Base-by-base conservation (phyloP, 2,888 invertebrate species). In the Adelognathus sp. region DNA sequence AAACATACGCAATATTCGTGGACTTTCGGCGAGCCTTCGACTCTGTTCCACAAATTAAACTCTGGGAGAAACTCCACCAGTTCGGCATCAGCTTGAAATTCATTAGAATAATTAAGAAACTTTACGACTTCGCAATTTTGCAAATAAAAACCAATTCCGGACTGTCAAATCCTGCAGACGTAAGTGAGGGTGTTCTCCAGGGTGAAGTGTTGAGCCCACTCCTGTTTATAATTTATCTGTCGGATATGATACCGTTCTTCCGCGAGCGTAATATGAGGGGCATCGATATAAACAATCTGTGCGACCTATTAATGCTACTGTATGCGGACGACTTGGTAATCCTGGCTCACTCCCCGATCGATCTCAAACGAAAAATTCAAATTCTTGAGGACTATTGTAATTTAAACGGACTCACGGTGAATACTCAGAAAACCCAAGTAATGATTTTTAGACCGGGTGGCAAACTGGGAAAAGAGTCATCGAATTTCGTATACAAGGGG, bases 331-430 rank as follows among this genome's bases (percentile, higher is more conserved):
- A n/a, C n/a, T n/a, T n/a, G 9, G 64, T 64, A 3, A 21, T 64
- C 9, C 24, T 64, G 16, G 14, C 41, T 16, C 9, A 36, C 11
- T 41, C 39, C 11, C 46, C 27, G 6, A 18, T 41, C 3, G 14
- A 21, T 3, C 29, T 50, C n/a, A 29, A 66, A 39, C 50, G 36
- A 27, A 66, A 33, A 11, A 24, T 33, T 2, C 27, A 4, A 24
- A 66, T 66, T 18, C 41, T 64, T n/a, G 50, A 64, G 2, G 64
- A 67, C 27, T 67, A 54, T 33, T 52, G 36, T 7, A 33, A 52
- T 4, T 29, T 21, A 11, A 67, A 67, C 14, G 31, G 36, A 27
- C 67, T 67, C n/a, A 52, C n/a, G n/a, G n/a, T n/a, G n/a, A n/a
- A n/a, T n/a, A n/a, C n/a, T n/a, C n/a, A n/a, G n/a, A n/a, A n/a